Evolutionary conservation across 2,113 vertebrate species (phyloP).

Genomic region (Puma concolor): DNA sequence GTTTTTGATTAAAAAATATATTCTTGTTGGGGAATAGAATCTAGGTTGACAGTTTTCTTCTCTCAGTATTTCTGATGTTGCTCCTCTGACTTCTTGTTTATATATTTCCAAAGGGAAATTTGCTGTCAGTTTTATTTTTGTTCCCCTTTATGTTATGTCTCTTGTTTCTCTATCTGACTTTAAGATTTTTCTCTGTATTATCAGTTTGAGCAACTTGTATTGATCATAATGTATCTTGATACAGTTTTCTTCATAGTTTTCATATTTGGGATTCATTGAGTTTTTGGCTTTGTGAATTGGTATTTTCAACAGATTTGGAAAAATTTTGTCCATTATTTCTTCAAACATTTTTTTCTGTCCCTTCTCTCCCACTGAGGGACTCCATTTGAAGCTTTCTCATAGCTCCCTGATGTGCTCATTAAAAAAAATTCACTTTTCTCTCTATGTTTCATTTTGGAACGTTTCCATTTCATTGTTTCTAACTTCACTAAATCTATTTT

Average conservation of each 20-base stretch:
- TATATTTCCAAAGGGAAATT: not conserved
- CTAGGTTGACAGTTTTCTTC: not conserved
- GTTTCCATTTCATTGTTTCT: not conserved
- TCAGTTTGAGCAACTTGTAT: not conserved
- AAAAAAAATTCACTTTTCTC: not conserved
- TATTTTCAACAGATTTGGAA: constrained; percentile 24
- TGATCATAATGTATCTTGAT: not conserved
- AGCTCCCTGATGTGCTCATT: not conserved
- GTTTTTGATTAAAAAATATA: not conserved
- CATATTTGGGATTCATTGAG: not conserved
- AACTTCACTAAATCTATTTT: not conserved
- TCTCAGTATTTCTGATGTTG: not conserved
- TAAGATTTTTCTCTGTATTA: not conserved
- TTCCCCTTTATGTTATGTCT: not conserved
- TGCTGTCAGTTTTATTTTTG: not conserved
- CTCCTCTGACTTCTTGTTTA: not conserved
- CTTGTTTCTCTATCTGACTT: not conserved
- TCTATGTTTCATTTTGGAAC: not conserved
- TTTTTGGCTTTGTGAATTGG: not conserved
- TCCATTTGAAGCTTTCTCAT: not conserved
- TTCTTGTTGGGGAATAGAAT: not conserved
- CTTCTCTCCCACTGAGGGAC: not conserved
- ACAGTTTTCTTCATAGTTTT: not conserved
- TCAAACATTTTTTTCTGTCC: not conserved
- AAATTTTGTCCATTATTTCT: not conserved